Evolutionary conservation across 2,797 vertebrate genomes (phyloP).

Genomic region (Myripristis murdjan): DNA sequence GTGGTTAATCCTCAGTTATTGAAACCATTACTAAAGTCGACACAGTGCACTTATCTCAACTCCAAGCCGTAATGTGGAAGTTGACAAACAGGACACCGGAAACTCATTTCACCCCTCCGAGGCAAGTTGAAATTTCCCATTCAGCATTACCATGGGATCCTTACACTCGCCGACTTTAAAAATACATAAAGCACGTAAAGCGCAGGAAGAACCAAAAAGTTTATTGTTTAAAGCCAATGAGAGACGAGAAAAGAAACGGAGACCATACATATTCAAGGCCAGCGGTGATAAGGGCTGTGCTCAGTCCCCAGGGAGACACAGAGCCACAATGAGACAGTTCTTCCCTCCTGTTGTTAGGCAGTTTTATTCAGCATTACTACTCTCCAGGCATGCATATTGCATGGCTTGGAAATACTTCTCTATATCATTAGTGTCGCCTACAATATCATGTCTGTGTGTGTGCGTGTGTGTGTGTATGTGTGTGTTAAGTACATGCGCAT

Average conservation of each 20-base stretch:
- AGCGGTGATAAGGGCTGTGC: constrained; percentile 18
- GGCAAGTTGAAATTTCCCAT: too few relatives aligned
- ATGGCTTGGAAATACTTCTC: constrained; percentile 60
- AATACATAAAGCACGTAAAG: not conserved
- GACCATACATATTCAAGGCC: constrained; percentile 40
- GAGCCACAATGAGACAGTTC: constrained; percentile 44
- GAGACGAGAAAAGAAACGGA: not conserved
- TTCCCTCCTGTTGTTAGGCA: constrained; percentile 44
- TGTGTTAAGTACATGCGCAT: constrained; percentile 4
- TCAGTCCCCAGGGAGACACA: constrained; percentile 26
- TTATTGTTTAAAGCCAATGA: constrained; percentile 7
- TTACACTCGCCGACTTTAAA: not conserved
- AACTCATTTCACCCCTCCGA: too few relatives aligned
- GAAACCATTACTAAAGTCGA: too few relatives aligned
- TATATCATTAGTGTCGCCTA: constrained; percentile 65
- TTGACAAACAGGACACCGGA: not conserved
- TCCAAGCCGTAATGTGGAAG: too few relatives aligned
- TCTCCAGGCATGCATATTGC: constrained; percentile 61
- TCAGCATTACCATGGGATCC: not conserved
- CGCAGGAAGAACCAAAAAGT: not conserved
- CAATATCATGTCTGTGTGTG: constrained; percentile 10
- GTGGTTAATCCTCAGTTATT: too few relatives aligned
- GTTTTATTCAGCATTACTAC: constrained; percentile 39
- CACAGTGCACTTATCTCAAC: too few relatives aligned
- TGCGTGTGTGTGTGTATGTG: constrained; percentile 11